These are phyloP conservation scores for Smutsia gigantea DNA, from an alignment of 2,797 vertebrate genomes.

Conservation along the genomic window DNA sequence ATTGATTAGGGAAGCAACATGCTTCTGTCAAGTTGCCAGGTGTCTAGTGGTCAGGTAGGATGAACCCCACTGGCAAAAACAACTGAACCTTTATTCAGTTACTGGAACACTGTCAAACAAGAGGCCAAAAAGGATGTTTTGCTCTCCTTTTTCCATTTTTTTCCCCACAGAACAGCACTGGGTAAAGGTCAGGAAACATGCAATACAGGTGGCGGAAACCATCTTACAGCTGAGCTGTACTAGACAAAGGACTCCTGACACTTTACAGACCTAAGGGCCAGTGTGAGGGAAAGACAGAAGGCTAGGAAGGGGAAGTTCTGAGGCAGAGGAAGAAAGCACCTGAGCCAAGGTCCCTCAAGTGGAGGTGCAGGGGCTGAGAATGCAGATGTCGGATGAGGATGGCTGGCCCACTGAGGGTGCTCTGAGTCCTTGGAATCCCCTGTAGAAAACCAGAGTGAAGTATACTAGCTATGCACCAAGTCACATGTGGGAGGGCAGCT, in stretches of 20 bases:
- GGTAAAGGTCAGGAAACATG: background rate
- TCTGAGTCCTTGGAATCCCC: background rate
- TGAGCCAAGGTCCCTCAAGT: background rate
- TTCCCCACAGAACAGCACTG: background rate
- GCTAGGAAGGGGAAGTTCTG: background rate
- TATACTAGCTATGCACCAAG: background rate
- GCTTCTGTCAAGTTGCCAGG: background rate
- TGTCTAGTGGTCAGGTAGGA: background rate
- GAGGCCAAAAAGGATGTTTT: background rate
- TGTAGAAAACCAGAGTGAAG: background rate
- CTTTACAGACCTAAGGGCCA: background rate
- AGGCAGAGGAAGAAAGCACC: background rate
- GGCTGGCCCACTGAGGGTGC: background rate
- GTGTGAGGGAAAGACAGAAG: background rate
- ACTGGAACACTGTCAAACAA: background rate
- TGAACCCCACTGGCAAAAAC: background rate
- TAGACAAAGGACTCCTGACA: background rate
- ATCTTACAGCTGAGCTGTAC: background rate
- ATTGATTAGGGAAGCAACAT: background rate
- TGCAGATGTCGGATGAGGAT: background rate
- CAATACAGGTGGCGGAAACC: background rate
- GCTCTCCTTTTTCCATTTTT: background rate
- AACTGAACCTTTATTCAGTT: background rate
- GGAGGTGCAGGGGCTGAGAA: background rate
- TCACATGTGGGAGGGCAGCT: background rate